Conservation (phyloP, 2,888 invertebrate genomes). For the Philhelius pedissequus region DNA sequence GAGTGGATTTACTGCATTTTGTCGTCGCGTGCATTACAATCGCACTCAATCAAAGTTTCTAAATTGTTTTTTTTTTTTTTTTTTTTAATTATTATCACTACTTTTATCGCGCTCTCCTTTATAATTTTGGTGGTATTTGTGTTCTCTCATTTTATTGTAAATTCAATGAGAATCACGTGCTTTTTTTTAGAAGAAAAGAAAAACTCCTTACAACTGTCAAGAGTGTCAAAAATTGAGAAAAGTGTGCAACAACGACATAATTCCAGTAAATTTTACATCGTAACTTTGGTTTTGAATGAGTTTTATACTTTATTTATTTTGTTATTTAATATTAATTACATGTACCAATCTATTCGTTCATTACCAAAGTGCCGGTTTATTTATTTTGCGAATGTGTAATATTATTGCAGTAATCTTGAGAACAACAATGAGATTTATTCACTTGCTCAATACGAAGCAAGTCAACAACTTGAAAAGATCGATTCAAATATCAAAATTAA, state of each 20-base stretch:
- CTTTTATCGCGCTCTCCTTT: background rate
- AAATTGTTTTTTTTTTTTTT: background rate
- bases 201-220: conserved; percentile 33
- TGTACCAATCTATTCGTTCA: background rate
- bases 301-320: background rate
- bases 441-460: conserved; percentile 79
- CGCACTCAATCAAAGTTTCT: background rate
- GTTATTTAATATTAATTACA: background rate
- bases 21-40: conserved; percentile 37
- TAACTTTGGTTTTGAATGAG: conserved; percentile 58
- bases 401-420: conserved; percentile 79
- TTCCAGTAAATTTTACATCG: background rate
- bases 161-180: conserved; percentile 64
- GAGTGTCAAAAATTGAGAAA: conserved; percentile 57
- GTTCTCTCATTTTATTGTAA: conserved; percentile 61
- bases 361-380: conserved; percentile 38
- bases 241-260: conserved; percentile 61
- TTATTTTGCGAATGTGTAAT: conserved; percentile 38
- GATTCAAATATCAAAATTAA: conserved; percentile 61
- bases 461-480: conserved; percentile 71
- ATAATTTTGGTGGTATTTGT: conserved; percentile 31
- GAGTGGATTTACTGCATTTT: conserved; percentile 38
- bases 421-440: conserved; percentile 79
- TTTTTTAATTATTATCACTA: background rate
- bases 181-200: conserved; percentile 10